Evolutionary conservation across 2,888 invertebrate species (phyloP).

Genomic region (Laothoe populi): DNA sequence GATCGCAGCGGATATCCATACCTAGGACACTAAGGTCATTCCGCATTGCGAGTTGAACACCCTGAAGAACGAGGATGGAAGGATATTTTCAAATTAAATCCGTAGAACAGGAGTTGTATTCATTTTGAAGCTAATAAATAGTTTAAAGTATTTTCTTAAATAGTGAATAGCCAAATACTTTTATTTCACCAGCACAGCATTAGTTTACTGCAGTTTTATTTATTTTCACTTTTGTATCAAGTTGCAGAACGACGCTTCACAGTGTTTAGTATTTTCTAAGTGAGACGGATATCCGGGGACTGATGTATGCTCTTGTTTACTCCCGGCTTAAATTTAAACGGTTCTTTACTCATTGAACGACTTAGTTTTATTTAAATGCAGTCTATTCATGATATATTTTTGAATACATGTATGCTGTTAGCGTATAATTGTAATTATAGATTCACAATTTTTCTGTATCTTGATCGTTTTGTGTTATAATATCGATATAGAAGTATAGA

Average conservation of each 20-base stretch:
- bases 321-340: conserved; percentile 10
- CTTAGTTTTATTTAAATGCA: background rate
- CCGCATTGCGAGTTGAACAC: too few relatives aligned
- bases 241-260: background rate
- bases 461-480: too few relatives aligned
- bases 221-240: conserved; percentile 2
- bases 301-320: conserved; percentile 61
- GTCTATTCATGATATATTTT: too few relatives aligned
- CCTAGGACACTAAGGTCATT: too few relatives aligned
- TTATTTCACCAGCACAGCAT: background rate
- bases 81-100: too few relatives aligned
- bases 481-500: too few relatives aligned
- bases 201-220: background rate
- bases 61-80: too few relatives aligned
- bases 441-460: too few relatives aligned
- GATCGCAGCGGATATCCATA: too few relatives aligned
- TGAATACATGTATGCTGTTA: too few relatives aligned
- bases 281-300: conserved; percentile 57
- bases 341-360: background rate
- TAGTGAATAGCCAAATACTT: background rate
- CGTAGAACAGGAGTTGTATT: too few relatives aligned
- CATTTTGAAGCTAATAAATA: background rate
- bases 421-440: too few relatives aligned
- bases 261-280: conserved; percentile 30
- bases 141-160: background rate